phyloP scores from a whole-genome alignment of 1,140 invertebrate species.

The Zaprionus ornatus region DNA sequence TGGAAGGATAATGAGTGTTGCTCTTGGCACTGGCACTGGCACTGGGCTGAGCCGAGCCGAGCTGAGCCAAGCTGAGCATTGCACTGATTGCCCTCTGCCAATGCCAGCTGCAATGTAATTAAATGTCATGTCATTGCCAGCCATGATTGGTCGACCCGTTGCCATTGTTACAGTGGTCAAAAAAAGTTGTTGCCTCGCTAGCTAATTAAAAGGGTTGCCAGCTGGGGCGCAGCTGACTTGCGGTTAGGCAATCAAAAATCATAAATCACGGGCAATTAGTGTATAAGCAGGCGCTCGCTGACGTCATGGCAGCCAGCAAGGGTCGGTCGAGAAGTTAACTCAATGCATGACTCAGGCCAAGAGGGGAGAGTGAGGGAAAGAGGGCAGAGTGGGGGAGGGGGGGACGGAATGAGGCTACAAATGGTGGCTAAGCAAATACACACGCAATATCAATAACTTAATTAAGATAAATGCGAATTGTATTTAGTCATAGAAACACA shows the following conservation, averaged over 20 bases:
- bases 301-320: conserved; percentile 34
- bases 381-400: background rate
- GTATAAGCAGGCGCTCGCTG: conserved; percentile 14
- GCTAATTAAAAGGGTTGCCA: conserved; percentile 67
- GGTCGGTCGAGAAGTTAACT: background rate
- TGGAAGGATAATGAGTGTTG: conserved; percentile 71
- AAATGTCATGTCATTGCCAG: conserved; percentile 73
- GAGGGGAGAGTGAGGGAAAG: background rate
- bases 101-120: conserved; percentile 67
- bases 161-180: conserved; percentile 51
- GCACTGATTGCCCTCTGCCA: conserved; percentile 65
- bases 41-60: too few species aligned
- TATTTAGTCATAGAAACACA: conserved; percentile 61
- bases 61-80: conserved; percentile 18
- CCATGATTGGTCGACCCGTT: conserved; percentile 32
- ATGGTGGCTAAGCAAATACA: conserved; percentile 30
- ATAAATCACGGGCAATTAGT: conserved; percentile 78
- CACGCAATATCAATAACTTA: conserved; percentile 79
- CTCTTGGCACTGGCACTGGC: conserved; percentile 38
- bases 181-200: conserved; percentile 55
- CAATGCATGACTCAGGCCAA: conserved; percentile 28
- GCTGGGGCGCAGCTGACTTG: conserved; percentile 57
- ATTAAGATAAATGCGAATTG: conserved; percentile 80
- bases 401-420: conserved; percentile 3
- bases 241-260: conserved; percentile 70